Conservation (phyloP, 2,888 invertebrate species). For the Tipula vernalis region DNA sequence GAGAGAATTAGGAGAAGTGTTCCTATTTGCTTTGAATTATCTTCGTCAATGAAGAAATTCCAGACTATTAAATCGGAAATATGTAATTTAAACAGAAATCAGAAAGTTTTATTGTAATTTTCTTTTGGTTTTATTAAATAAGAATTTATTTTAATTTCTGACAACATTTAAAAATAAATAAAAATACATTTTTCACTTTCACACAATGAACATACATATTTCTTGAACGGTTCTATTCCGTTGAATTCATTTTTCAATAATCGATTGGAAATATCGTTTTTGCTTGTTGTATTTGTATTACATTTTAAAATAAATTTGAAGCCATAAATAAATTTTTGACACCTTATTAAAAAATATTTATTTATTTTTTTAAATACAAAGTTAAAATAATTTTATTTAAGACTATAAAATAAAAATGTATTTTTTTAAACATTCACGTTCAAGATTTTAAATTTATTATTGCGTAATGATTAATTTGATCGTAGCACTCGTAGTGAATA, state of each 20-base stretch:
- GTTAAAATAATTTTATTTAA: not conserved
- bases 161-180: not conserved
- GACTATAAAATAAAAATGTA: not conserved
- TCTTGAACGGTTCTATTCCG: not conserved
- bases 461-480: not conserved
- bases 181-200: not conserved
- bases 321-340: constrained; percentile 8
- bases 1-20: too few relatives aligned
- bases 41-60: too few relatives aligned
- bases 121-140: too few relatives aligned
- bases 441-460: not conserved
- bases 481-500: not conserved
- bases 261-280: not conserved
- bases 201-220: not conserved
- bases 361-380: not conserved
- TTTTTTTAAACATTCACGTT: not conserved
- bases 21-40: too few relatives aligned
- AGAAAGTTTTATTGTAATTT: too few relatives aligned
- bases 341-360: constrained; percentile 9
- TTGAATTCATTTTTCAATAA: not conserved
- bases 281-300: not conserved
- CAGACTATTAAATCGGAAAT: too few relatives aligned
- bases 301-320: not conserved
- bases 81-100: too few relatives aligned
- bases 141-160: too few relatives aligned